Percentiles rank a stretch among this genome's conserved stretches.
Evolutionary conservation across 2,113 vertebrate species (phyloP).

Genomic region (Strix aluco): DNA sequence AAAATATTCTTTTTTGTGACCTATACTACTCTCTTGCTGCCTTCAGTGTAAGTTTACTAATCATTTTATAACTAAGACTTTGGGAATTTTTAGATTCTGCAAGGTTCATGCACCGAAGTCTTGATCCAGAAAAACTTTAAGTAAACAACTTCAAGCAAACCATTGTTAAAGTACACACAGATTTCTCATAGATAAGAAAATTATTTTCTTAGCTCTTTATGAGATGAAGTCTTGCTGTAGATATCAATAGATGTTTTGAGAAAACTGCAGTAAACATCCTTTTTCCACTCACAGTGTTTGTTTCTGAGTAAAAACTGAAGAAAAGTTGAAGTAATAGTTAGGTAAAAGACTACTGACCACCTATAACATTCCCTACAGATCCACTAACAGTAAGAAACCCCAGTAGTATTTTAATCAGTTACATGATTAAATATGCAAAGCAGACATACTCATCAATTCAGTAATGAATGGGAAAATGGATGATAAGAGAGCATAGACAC

Average conservation of each 20-base stretch:
- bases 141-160: background rate
- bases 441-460: slow-evolving; percentile 39
- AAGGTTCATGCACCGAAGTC: background rate
- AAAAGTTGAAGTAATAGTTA: background rate
- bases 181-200: background rate
- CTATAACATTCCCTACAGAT: background rate
- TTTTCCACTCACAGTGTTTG: background rate
- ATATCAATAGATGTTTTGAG: background rate
- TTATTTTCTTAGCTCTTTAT: background rate
- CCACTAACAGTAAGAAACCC: background rate
- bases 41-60: background rate
- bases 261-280: background rate
- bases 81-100: background rate
- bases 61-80: background rate
- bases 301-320: background rate
- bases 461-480: slow-evolving; percentile 31
- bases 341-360: background rate
- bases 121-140: background rate
- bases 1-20: background rate
- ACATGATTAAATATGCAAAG: slow-evolving; percentile 58
- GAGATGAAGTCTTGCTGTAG: background rate
- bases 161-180: background rate
- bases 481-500: slow-evolving; percentile 48
- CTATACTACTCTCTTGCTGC: background rate
- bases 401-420: background rate